A percentile compares a stretch with the other conserved stretches of the same genome.
These are phyloP conservation scores for Ptyas mucosa DNA, from an alignment of 2,113 vertebrate genomes.

Conservation along the genomic window DNA sequence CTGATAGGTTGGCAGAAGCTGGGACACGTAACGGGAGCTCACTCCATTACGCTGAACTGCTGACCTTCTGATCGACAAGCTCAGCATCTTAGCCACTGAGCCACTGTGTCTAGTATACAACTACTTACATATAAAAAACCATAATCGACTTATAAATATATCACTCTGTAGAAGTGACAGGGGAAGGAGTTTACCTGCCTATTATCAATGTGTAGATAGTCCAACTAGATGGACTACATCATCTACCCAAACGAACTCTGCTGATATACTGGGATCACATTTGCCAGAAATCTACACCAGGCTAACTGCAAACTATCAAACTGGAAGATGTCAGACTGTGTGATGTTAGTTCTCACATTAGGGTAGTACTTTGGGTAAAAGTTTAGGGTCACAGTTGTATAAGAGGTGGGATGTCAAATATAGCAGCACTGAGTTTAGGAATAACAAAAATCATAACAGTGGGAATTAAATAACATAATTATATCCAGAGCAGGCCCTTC, in stretches of 20 bases:
- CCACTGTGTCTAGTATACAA: not conserved
- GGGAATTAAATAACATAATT: not conserved
- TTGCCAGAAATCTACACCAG: not conserved
- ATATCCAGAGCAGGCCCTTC: not conserved
- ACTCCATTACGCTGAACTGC: too few relatives aligned
- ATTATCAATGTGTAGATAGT: not conserved
- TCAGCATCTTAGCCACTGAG: too few relatives aligned
- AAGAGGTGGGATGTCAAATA: not conserved
- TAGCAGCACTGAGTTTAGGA: not conserved
- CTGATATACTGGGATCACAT: not conserved
- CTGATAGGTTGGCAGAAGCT: too few relatives aligned
- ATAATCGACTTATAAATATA: not conserved
- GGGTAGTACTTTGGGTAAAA: not conserved
- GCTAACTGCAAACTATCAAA: not conserved
- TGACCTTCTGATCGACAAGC: too few relatives aligned
- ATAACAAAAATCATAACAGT: not conserved
- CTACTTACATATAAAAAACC: not conserved
- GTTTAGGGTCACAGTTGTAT: not conserved
- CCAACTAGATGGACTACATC: not conserved
- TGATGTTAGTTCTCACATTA: not conserved
- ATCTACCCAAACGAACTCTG: not conserved
- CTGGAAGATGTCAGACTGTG: not conserved
- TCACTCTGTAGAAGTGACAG: not conserved
- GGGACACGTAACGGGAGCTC: too few relatives aligned
- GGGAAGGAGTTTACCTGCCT: not conserved